Evolutionary conservation across 2,797 vertebrate species (phyloP).

Genomic region (Crypturellus tataupa): DNA sequence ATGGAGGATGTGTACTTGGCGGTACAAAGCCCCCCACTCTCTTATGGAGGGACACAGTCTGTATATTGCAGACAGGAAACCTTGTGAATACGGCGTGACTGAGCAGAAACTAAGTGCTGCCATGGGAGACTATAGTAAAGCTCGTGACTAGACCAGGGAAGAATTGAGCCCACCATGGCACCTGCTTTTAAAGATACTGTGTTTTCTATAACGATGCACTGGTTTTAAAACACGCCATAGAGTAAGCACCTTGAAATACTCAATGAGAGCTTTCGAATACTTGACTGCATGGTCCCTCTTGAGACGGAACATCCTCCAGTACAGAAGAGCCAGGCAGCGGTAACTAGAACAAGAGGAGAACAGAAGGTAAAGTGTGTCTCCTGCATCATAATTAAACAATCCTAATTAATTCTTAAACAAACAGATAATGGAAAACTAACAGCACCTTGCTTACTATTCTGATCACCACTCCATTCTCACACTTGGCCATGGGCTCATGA

Average conservation of each 20-base stretch:
- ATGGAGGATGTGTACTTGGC: not conserved
- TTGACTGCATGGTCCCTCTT: slow-evolving; percentile 97
- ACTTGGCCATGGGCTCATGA: not conserved
- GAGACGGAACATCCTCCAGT: slow-evolving; percentile 98
- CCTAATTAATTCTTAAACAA: not conserved
- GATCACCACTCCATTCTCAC: not conserved
- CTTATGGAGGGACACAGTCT: not conserved
- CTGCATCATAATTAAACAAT: not conserved
- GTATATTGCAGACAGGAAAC: not conserved
- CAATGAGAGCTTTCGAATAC: slow-evolving; percentile 96
- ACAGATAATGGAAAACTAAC: not conserved
- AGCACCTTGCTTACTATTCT: not conserved
- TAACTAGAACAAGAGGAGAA: slow-evolving; percentile 83
- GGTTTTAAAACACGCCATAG: not conserved
- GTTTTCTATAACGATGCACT: not conserved
- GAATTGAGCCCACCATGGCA: not conserved
- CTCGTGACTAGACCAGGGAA: not conserved
- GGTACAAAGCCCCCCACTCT: not conserved
- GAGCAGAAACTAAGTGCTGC: not conserved
- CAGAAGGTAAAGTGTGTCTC: not conserved
- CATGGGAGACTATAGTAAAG: not conserved
- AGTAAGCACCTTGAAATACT: slow-evolving; percentile 94
- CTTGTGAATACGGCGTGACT: not conserved
- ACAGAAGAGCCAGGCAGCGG: slow-evolving; percentile 95
- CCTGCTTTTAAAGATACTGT: not conserved